These are phyloP conservation scores for Morelia viridis DNA, from an alignment of 2,797 vertebrate species.

Conservation along the genomic window DNA sequence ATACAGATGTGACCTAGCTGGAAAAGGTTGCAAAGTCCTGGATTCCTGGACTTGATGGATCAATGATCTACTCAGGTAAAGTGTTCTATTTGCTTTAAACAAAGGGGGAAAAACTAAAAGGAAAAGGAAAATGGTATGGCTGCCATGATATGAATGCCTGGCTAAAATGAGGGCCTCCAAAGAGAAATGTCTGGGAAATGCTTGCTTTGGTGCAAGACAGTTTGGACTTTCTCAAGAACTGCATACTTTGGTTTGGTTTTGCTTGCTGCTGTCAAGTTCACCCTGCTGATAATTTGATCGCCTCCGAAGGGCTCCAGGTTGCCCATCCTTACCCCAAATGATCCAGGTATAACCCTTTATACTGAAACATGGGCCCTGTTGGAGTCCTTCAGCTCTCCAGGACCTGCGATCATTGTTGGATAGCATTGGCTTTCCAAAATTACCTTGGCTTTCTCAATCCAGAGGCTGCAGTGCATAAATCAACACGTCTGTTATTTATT, in stretches of 20 bases:
- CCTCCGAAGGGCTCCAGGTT: too few species aligned
- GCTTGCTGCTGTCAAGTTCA: too few species aligned
- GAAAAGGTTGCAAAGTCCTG: too few species aligned
- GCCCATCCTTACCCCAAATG: not conserved
- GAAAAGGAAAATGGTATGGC: too few species aligned
- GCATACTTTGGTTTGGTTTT: not conserved
- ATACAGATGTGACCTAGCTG: too few species aligned
- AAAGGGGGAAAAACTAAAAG: not conserved
- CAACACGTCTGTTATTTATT: conserved; percentile 62
- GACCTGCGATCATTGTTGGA: conserved; percentile 10
- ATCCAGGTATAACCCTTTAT: conserved; percentile 4
- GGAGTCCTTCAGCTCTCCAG: conserved; percentile 15
- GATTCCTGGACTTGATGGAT: too few species aligned
- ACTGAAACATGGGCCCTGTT: not conserved
- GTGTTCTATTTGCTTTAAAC: not conserved
- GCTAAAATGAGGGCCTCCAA: too few species aligned
- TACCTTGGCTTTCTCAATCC: not conserved
- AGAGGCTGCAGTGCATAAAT: conserved; percentile 54
- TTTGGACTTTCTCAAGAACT: not conserved
- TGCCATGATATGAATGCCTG: not conserved
- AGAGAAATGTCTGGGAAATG: too few species aligned
- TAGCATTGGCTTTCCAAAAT: conserved; percentile 35
- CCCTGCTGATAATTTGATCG: too few species aligned
- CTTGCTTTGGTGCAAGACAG: too few species aligned
- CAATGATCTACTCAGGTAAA: too few species aligned